Evolutionary conservation across 2,113 vertebrate genomes (phyloP).

Genomic region (Saccopteryx bilineata): DNA sequence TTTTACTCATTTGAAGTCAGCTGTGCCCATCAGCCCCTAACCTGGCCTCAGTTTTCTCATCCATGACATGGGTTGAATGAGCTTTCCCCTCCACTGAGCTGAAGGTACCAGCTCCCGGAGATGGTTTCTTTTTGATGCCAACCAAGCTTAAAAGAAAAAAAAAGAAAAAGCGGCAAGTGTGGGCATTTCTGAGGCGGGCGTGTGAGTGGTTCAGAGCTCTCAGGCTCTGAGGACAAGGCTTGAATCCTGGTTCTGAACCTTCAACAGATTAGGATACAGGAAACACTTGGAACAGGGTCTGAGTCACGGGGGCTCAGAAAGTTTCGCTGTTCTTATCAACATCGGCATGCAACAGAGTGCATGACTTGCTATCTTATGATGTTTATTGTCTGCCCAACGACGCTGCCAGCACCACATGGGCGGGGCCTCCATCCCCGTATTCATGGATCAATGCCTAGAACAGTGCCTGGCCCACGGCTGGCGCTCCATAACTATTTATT

Average conservation of each 20-base stretch:
- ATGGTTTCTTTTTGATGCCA: background rate
- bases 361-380: rapidly evolving
- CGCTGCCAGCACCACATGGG: rapidly evolving
- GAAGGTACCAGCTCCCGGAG: background rate
- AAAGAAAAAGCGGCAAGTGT: rapidly evolving
- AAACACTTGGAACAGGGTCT: background rate
- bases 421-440: rapidly evolving
- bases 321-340: background rate
- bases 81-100: background rate
- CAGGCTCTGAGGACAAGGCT: background rate
- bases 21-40: background rate
- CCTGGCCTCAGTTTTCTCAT: background rate
- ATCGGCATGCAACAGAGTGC: rapidly evolving
- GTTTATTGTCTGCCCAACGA: rapidly evolving
- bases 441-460: background rate
- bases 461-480: rapidly evolving
- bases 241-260: background rate
- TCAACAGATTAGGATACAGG: rapidly evolving
- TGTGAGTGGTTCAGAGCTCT: background rate
- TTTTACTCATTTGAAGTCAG: too few relatives aligned
- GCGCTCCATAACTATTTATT: rapidly evolving
- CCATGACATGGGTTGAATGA: background rate
- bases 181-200: background rate
- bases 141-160: background rate
- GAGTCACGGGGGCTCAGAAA: background rate